phyloP scores from a whole-genome alignment of 2,888 invertebrate species.

The Graphium colonna region DNA sequence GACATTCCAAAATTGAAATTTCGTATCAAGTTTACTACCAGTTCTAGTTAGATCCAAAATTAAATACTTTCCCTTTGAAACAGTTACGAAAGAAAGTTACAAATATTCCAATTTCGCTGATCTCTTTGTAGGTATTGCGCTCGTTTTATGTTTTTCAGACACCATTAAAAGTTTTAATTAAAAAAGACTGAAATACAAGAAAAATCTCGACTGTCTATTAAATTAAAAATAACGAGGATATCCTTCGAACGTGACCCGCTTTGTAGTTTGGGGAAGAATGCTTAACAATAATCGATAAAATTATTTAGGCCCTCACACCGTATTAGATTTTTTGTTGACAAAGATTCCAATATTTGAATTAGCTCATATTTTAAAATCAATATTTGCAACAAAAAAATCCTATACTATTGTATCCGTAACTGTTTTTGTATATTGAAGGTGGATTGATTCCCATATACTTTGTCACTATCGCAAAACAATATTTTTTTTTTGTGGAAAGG shows the following conservation, averaged over 20 bases:
- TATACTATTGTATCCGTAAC: too few relatives aligned
- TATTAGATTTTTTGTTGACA: too few relatives aligned
- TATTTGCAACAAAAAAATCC: too few relatives aligned
- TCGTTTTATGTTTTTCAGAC: constrained; percentile 18
- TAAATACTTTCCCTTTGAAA: constrained; percentile 19
- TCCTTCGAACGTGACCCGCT: neutral
- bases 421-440: too few relatives aligned
- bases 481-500: too few relatives aligned
- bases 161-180: constrained; percentile 24
- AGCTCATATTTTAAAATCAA: too few relatives aligned
- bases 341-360: too few relatives aligned
- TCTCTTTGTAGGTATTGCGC: constrained; percentile 18
- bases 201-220: constrained; percentile 9
- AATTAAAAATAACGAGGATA: constrained; percentile 16
- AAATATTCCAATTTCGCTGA: constrained; percentile 18
- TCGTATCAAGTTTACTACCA: constrained; percentile 3
- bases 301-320: neutral
- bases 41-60: constrained; percentile 12
- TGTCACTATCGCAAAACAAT: too few relatives aligned
- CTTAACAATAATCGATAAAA: neutral
- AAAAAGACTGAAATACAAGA: constrained; percentile 11
- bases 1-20: constrained; percentile 11
- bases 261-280: neutral
- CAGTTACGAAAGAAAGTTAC: constrained; percentile 15
- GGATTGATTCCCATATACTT: too few relatives aligned